Evolutionary conservation across 2,797 vertebrate species (phyloP).

Genomic region (Denticeps clupeoides): DNA sequence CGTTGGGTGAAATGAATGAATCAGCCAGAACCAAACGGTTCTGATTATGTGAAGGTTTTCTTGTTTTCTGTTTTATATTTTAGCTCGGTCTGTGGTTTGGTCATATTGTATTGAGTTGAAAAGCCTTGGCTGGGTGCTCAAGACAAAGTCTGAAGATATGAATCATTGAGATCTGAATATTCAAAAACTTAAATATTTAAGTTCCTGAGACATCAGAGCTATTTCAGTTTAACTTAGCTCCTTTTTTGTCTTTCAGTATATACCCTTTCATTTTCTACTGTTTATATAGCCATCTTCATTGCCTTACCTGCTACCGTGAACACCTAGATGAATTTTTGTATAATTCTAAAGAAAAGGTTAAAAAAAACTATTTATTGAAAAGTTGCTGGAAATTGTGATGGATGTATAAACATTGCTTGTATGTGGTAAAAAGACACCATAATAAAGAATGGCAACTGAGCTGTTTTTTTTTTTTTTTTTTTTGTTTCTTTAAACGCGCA

Average conservation of each 20-base stretch:
- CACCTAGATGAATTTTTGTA: slow-evolving; percentile 72
- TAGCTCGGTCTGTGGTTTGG: too few species aligned
- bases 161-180: too few species aligned
- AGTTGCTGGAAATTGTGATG: slow-evolving; percentile 84
- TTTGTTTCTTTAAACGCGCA: slow-evolving; percentile 72
- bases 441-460: slow-evolving; percentile 85
- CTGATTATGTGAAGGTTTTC: too few species aligned
- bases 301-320: slow-evolving; percentile 84
- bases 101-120: too few species aligned
- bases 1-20: too few species aligned
- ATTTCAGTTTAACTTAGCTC: background rate
- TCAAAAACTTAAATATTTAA: too few species aligned
- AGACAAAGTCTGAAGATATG: too few species aligned
- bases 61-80: too few species aligned
- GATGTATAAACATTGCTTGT: slow-evolving; percentile 91
- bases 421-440: slow-evolving; percentile 87
- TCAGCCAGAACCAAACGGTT: too few species aligned
- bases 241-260: background rate
- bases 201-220: too few species aligned
- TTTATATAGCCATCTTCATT: slow-evolving; percentile 60
- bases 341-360: slow-evolving; percentile 66
- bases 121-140: too few species aligned
- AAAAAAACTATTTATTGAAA: slow-evolving; percentile 73
- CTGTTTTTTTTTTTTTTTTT: slow-evolving; percentile 47
- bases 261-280: slow-evolving; percentile 5